Evolutionary conservation across 2,888 invertebrate genomes (phyloP), one percentile per base, ranked within the genome.

Genomic region (Hirtodrosophila confusa): DNA sequence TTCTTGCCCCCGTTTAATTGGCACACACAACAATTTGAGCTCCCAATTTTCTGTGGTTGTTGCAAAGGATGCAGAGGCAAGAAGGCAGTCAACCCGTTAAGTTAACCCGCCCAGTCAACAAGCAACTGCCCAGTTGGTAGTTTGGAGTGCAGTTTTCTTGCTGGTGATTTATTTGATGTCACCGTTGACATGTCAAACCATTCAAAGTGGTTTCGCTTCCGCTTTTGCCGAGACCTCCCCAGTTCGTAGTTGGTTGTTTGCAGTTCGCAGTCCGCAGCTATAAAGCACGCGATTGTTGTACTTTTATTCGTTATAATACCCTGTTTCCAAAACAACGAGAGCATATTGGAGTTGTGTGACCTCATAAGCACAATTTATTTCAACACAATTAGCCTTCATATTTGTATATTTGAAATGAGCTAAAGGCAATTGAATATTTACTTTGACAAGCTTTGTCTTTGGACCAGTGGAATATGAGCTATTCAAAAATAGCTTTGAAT

Each of bases 111-210:
- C 69, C 44, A 49, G 40, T 33, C 41, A 56, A 55, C 31, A 31
- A 31, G 7, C 31, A 60, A 60, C 60, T 74, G 63, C 58, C 61
- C 61, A 78, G 69, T 71, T 74, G 68, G 41, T 58, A 76, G 76
- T 74, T 58, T 69, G 54, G 69, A 86, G 75, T 84, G 74, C 80
- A 86, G 67, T 78, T 77, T 69, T 69, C 69, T 75, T 51, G 43
- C 60, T 75, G 75, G 82, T 88, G 87, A 87, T 87, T 87, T 87
- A 88, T 88, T 87, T 87, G 84, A 86, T 87, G 84, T 82, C 88
- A 87, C 80, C 80, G 88, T 82, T 87, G 87, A 84, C 87, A 88
- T 84, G 88, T 87, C 88, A 84, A 88, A 86, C 88, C 86, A 84
- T 88, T 88, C 86, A 82, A 79, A 80, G 87, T 77, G 84, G 87